Evolutionary conservation across 2,113 vertebrate genomes (phyloP), one percentile per base, ranked within the genome.

Genomic region (Chloroceryle aenea): DNA sequence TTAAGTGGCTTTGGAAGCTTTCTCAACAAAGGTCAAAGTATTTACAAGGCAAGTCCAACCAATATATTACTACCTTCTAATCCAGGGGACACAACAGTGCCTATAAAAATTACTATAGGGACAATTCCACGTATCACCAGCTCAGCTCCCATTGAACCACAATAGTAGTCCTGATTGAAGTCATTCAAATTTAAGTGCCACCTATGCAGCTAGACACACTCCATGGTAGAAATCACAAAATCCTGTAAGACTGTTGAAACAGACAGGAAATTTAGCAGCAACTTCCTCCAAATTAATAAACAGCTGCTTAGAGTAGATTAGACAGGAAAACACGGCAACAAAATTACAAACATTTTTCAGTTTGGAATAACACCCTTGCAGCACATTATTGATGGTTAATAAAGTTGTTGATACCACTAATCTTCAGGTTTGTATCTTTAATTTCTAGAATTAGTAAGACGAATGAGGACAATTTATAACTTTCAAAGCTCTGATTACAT

Each of bases 221-320:
- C 42, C 45, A 22, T 36, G 23, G 34, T 14, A 81, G 18, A 87
- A 84, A 68, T 18, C 47, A 52, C 27, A 75, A n/a, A 74, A 80
- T 56, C 82, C 58, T 7, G 2, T 29, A 79, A 87, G 83, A 75
- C n/a, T 55, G 19, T 32, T 81, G 56, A 63, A 94, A 78, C 69
- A 94, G 69, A 94, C 68, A 64, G 48, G 48, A 89, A 87, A 82
- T 72, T 42, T 30, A 85, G 56, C 23, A 78, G 68, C 43, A 92
- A 75, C 53, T 85, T 88, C 84, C 22, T 95, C 29, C 43, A 91
- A 75, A 94, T 82, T 64, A 89, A 81, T 82, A 91, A 89, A 74
- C 34, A 91, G 59, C 40, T 81, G 53, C 79, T 93, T 69, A 82
- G 53, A 87, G 69, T 23, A 76, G 30, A 69, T 91, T 69, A 85